These are phyloP conservation scores for Enteromius trimaculatus DNA, from an alignment of 2,797 vertebrate species.

Conservation along the genomic window DNA sequence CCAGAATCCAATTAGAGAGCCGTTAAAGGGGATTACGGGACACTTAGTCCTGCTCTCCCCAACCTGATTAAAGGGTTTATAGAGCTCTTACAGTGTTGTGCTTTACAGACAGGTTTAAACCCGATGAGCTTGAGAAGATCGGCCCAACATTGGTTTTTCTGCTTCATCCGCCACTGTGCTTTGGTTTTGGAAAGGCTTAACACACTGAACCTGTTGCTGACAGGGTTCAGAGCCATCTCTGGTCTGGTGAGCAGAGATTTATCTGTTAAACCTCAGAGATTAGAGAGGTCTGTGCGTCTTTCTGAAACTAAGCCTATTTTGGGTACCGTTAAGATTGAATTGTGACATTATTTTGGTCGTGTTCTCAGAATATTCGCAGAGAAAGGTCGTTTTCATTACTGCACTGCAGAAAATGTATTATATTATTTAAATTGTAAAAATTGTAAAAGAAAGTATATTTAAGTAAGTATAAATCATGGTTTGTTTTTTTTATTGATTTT, in stretches of 20 bases:
- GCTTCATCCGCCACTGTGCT: background rate
- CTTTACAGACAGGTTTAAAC: slow-evolving; percentile 51
- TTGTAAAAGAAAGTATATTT: background rate
- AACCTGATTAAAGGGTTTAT: slow-evolving; percentile 60
- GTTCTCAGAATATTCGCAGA: background rate
- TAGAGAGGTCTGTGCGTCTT: background rate
- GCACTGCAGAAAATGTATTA: background rate
- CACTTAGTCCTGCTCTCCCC: slow-evolving; percentile 49
- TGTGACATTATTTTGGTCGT: background rate
- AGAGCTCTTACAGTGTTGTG: slow-evolving; percentile 51
- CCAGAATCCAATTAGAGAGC: slow-evolving; percentile 58
- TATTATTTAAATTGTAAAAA: background rate
- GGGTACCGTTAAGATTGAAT: background rate
- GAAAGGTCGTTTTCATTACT: background rate
- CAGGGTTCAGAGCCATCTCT: slow-evolving; percentile 1
- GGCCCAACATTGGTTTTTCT: background rate
- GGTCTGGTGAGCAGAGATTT: slow-evolving; percentile 1
- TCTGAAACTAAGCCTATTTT: background rate
- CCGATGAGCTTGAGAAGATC: slow-evolving; percentile 38
- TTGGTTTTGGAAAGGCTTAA: slow-evolving; percentile 24
- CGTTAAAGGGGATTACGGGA: slow-evolving; percentile 57
- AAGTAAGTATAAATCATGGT: background rate
- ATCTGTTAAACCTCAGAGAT: background rate
- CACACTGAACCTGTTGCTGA: slow-evolving; percentile 38
- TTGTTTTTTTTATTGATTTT: background rate